phyloP scores from a whole-genome alignment of 2,113 vertebrate genomes.

The Halcyon senegalensis region DNA sequence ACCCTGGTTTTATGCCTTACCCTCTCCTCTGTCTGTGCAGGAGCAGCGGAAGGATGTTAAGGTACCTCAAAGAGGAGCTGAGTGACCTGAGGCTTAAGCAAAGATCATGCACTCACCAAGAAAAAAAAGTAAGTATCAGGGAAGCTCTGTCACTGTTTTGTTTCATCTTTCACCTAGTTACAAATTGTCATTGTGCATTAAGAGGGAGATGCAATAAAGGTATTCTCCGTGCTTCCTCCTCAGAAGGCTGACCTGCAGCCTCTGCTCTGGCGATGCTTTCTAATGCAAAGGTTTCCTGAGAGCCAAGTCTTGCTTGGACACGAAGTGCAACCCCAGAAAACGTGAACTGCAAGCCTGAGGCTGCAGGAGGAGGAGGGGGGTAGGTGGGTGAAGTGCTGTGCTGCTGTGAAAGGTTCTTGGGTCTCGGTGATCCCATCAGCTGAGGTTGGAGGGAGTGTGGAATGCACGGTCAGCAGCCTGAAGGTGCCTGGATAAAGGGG shows the following conservation, averaged over 20 bases:
- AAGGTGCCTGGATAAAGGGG: background rate
- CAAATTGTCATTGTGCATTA: background rate
- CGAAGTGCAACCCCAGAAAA: background rate
- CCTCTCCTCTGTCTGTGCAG: background rate
- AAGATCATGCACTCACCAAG: background rate
- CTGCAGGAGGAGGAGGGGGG: background rate
- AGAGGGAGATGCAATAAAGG: background rate
- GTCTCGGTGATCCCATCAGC: background rate
- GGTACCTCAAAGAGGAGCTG: background rate
- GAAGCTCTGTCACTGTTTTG: background rate
- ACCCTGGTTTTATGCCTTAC: background rate
- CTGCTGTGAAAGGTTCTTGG: background rate
- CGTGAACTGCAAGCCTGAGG: background rate
- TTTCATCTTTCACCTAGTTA: background rate
- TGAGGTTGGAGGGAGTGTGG: accelerated
- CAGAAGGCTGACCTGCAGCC: background rate
- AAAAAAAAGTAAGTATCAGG: too few species aligned
- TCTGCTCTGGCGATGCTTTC: background rate
- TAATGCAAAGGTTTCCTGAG: background rate
- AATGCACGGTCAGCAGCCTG: background rate
- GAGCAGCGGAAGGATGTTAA: background rate
- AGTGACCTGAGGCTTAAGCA: background rate
- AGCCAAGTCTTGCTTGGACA: background rate
- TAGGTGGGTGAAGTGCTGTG: background rate
- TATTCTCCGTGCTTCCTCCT: background rate